Percentiles rank a stretch among this genome's conserved stretches.
phyloP scores from a whole-genome alignment of 2,113 vertebrate species.

The Neofelis nebulosa region DNA sequence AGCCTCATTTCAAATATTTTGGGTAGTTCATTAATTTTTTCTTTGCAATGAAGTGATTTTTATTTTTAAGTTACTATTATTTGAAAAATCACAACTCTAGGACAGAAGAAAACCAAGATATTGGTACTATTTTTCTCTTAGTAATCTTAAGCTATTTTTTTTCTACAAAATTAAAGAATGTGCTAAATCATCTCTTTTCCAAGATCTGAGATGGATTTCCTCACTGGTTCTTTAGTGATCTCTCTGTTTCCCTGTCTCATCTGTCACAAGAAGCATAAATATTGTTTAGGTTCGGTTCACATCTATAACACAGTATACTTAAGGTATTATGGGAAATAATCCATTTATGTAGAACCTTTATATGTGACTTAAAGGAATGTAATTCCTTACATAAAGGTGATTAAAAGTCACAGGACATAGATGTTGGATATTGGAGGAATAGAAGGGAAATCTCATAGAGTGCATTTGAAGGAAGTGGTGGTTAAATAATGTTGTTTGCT shows the following conservation, averaged over 20 bases:
- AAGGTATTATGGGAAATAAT: not conserved
- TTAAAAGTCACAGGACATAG: not conserved
- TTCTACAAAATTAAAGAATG: not conserved
- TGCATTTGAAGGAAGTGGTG: not conserved
- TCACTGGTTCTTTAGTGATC: not conserved
- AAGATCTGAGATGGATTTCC: not conserved
- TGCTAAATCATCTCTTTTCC: not conserved
- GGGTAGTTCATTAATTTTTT: conserved; percentile 4
- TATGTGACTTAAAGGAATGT: not conserved
- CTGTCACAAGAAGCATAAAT: not conserved
- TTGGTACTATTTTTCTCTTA: not conserved
- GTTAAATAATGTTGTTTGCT: not conserved
- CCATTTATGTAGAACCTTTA: not conserved
- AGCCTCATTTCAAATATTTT: conserved; percentile 32
- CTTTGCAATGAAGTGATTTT: not conserved
- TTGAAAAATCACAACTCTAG: not conserved
- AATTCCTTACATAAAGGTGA: not conserved
- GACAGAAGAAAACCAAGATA: not conserved
- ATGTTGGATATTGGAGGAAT: not conserved
- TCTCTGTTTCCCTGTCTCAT: not conserved
- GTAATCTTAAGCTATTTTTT: not conserved
- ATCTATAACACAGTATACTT: not conserved
- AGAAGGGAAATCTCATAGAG: not conserved
- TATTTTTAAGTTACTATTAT: conserved; percentile 32
- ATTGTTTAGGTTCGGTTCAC: not conserved